Conservation (phyloP, 1,140 invertebrate species). For the Zaprionus davidi region DNA sequence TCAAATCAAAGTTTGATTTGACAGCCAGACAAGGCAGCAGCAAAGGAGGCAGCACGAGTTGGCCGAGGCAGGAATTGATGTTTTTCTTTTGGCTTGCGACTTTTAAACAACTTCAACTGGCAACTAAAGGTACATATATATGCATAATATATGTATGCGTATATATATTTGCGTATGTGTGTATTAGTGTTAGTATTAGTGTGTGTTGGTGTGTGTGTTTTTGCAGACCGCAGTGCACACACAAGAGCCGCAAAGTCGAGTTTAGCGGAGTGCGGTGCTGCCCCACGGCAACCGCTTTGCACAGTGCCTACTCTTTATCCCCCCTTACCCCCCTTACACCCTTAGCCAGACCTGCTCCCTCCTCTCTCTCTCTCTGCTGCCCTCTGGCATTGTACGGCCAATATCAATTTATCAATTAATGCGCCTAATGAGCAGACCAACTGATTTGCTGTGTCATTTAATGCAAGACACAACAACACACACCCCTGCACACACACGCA, state of each 20-base stretch:
- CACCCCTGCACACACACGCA: neutral
- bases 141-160: neutral
- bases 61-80: slow-evolving; percentile 37
- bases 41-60: slow-evolving; percentile 21
- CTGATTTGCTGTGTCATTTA: slow-evolving; percentile 77
- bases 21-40: slow-evolving; percentile 69
- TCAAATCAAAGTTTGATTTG: slow-evolving; percentile 81
- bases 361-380: neutral
- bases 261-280: neutral
- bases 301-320: neutral
- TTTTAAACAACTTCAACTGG: slow-evolving; percentile 62
- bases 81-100: slow-evolving; percentile 53
- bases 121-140: neutral
- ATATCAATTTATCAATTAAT: slow-evolving; percentile 83
- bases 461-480: slow-evolving; percentile 50
- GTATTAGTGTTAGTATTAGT: neutral
- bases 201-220: slow-evolving; percentile 24
- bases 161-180: slow-evolving; percentile 2
- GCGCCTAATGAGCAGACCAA: slow-evolving; percentile 73
- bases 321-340: neutral
- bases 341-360: no score
- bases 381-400: slow-evolving; percentile 53
- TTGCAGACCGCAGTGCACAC: slow-evolving; percentile 16
- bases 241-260: slow-evolving; percentile 31
- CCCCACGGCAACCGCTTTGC: slow-evolving; percentile 7